Evolutionary conservation across 2,113 vertebrate species (phyloP).

Genomic region (Rhinopomastus cyanomelas): DNA sequence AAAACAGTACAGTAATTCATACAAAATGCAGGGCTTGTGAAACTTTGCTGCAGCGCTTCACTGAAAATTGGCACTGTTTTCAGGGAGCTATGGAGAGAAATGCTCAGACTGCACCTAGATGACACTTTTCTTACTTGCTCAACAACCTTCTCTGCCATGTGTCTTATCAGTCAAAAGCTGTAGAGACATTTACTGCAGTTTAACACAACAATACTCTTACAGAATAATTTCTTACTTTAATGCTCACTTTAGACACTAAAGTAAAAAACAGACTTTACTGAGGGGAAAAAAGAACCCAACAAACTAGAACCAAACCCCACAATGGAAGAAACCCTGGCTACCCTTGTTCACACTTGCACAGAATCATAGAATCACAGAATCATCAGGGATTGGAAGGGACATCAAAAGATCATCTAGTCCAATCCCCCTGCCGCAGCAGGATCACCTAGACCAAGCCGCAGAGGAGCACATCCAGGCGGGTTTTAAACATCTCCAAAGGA

Average conservation of each 20-base stretch:
- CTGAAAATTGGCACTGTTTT: not conserved
- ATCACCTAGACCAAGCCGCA: too few relatives aligned
- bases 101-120: not conserved
- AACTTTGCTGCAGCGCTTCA: not conserved
- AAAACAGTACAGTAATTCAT: constrained; percentile 1
- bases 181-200: not conserved
- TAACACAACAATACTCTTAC: not conserved
- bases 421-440: too few relatives aligned
- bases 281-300: not conserved
- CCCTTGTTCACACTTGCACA: not conserved
- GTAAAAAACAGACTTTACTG: not conserved
- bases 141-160: not conserved
- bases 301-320: not conserved
- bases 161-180: not conserved
- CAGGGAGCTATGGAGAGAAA: not conserved
- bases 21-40: not conserved
- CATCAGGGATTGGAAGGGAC: too few relatives aligned
- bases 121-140: not conserved
- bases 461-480: too few relatives aligned
- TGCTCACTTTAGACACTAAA: not conserved
- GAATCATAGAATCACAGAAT: too few relatives aligned
- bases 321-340: not conserved
- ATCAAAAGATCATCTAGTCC: too few relatives aligned
- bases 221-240: not conserved
- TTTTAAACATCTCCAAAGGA: too few relatives aligned